Conservation (phyloP, 2,797 vertebrate genomes). For the Parotocinclus haroldoi region DNA sequence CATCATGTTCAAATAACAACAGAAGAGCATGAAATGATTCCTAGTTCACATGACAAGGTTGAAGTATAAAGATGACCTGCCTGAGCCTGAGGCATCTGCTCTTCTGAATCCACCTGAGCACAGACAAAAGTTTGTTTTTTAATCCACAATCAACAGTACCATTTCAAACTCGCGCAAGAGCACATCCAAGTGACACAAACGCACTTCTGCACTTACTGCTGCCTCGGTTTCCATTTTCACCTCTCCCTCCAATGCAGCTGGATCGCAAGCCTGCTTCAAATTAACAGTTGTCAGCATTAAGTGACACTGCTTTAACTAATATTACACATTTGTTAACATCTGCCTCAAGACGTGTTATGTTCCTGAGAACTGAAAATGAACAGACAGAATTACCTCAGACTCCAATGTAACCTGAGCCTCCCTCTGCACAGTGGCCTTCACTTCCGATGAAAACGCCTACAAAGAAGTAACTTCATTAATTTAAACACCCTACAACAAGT, state of each 20-base stretch:
- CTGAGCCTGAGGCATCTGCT: conserved; percentile 72
- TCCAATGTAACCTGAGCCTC: conserved; percentile 18
- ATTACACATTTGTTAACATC: background rate
- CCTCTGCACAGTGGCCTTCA: conserved; percentile 1
- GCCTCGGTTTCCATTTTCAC: conserved; percentile 63
- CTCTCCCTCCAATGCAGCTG: conserved; percentile 62
- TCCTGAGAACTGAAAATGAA: background rate
- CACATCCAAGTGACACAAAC: background rate
- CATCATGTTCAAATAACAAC: no score
- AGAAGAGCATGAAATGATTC: no score
- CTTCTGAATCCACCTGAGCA: conserved; percentile 72
- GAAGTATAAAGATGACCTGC: conserved; percentile 55
- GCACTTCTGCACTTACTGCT: conserved; percentile 61
- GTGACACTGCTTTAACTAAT: background rate
- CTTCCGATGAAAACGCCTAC: conserved; percentile 31
- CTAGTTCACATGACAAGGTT: no score
- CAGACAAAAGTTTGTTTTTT: conserved; percentile 3
- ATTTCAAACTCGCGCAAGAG: background rate
- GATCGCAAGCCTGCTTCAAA: conserved; percentile 62
- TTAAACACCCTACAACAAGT: no score
- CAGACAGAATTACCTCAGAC: conserved; percentile 29
- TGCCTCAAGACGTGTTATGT: background rate
- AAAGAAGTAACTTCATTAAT: no score
- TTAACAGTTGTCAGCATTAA: background rate
- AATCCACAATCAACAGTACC: background rate